Evolutionary conservation across 30 jellyfish, hydroid and myxozoan species (phyloP).

Genomic region (Sanderia malayensis): DNA sequence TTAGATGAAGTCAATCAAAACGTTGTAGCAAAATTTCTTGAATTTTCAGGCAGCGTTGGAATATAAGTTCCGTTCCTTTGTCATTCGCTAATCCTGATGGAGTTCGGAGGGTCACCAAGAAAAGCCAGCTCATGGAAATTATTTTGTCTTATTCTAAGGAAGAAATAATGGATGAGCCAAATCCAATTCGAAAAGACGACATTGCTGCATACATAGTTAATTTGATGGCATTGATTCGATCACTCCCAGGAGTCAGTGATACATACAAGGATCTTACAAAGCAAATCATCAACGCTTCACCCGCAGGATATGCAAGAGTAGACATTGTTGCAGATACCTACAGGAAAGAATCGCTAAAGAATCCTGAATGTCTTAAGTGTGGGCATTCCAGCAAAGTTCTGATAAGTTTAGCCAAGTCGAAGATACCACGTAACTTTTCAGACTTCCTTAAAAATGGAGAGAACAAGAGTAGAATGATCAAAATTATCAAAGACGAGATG

Average conservation of each 20-base stretch:
- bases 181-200: slow-evolving; percentile 33
- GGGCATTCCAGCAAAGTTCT: slow-evolving; percentile 43
- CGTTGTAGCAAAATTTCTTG: slow-evolving; percentile 33
- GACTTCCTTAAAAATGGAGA: neutral
- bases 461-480: neutral
- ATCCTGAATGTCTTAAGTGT: slow-evolving; percentile 31
- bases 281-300: slow-evolving; percentile 34
- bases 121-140: slow-evolving; percentile 5
- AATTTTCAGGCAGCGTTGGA: slow-evolving; percentile 45
- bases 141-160: neutral
- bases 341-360: slow-evolving; percentile 33
- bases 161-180: slow-evolving; percentile 21
- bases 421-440: slow-evolving; percentile 52
- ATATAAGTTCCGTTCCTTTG: slow-evolving; percentile 21
- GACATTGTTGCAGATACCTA: slow-evolving; percentile 64
- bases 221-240: neutral
- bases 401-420: slow-evolving; percentile 35
- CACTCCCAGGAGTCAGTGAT: neutral
- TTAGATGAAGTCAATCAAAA: slow-evolving; percentile 9
- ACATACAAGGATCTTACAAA: neutral
- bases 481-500: neutral
- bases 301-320: slow-evolving; percentile 45
- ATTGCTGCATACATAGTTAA: slow-evolving; percentile 33
- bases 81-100: slow-evolving; percentile 33
- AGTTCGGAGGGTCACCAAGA: slow-evolving; percentile 27